Evolutionary conservation across 2,113 vertebrate species (phyloP).

Genomic region (Balaeniceps rex): DNA sequence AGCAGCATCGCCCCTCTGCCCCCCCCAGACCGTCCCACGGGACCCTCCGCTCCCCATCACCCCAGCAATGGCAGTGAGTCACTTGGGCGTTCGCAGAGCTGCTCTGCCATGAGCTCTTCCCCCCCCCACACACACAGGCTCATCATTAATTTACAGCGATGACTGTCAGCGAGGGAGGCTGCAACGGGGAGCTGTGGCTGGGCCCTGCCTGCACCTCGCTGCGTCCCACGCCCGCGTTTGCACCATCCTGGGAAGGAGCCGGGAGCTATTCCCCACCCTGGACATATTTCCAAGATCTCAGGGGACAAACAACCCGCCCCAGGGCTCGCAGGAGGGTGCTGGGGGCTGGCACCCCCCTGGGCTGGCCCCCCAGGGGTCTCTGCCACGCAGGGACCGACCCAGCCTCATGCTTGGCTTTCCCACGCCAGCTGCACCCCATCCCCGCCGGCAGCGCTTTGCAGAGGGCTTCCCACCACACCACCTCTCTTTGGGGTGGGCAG

Average conservation of each 20-base stretch:
- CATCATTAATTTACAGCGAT: constrained; percentile 25
- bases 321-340: background rate
- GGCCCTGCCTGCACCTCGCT: background rate
- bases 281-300: background rate
- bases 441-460: background rate
- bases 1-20: background rate
- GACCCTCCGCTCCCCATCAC: rapidly evolving
- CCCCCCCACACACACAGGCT: background rate
- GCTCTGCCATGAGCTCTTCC: background rate
- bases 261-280: background rate
- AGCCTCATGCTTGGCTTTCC: background rate
- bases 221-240: background rate
- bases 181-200: background rate
- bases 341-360: background rate
- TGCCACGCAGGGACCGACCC: rapidly evolving
- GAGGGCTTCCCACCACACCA: background rate
- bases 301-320: background rate
- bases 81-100: background rate
- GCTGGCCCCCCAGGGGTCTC: background rate
- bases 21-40: rapidly evolving
- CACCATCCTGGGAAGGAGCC: background rate
- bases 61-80: background rate
- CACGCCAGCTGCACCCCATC: background rate
- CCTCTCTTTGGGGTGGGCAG: background rate
- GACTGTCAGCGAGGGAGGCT: background rate